phyloP scores from a whole-genome alignment of 92 coral and sea anemone genomes.

The Heliopora coerulea region DNA sequence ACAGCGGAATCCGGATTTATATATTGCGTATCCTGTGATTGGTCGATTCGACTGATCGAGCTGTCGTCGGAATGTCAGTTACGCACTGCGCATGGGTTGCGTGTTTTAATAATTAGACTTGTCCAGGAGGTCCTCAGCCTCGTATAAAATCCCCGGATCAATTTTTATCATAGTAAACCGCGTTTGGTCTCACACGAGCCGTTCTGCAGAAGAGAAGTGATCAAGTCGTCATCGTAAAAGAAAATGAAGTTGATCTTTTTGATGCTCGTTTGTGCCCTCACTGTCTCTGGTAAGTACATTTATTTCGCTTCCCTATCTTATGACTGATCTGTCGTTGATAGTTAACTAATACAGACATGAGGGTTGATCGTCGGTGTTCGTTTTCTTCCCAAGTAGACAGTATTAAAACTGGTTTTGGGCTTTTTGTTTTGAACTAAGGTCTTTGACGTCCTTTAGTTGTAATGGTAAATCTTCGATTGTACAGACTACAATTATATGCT shows the following conservation, averaged over 20 bases:
- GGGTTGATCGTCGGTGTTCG: too few relatives aligned
- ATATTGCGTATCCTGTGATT: conserved; percentile 1
- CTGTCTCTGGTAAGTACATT: conserved; percentile 65
- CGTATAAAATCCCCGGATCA: background rate
- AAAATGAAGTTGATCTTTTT: conserved; percentile 63
- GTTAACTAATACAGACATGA: too few relatives aligned
- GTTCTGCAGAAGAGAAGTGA: background rate
- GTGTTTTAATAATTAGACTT: too few relatives aligned
- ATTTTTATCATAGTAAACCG: conserved; percentile 1
- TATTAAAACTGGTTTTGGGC: too few relatives aligned
- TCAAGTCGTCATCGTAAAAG: conserved; percentile 26
- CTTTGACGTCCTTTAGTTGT: too few relatives aligned
- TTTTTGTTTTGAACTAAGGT: background rate
- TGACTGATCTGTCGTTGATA: too few relatives aligned
- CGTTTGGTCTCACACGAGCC: background rate
- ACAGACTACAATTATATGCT: too few relatives aligned
- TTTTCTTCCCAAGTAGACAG: too few relatives aligned
- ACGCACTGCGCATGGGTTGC: conserved; percentile 25
- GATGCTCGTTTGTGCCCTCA: conserved; percentile 65
- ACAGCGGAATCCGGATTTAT: conserved; percentile 4
- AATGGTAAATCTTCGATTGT: too few relatives aligned
- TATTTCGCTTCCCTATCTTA: background rate
- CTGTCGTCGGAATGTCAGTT: conserved; percentile 8
- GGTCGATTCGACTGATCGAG: background rate
- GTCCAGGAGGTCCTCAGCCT: too few relatives aligned